Conservation (phyloP, 2,113 vertebrate genomes). For the Chamaea fasciata region DNA sequence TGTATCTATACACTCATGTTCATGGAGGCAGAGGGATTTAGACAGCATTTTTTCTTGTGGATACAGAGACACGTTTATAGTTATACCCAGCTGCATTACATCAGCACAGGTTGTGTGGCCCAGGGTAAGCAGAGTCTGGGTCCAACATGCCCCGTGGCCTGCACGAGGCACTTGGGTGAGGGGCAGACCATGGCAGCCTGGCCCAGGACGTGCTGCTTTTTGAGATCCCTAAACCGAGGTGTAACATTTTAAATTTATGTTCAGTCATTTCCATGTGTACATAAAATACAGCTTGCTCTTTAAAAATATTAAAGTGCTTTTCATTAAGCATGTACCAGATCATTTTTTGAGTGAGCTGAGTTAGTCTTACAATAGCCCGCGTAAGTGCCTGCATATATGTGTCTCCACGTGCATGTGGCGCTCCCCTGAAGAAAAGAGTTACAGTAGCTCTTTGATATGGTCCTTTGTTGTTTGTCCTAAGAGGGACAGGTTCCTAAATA, state of each 20-base stretch:
- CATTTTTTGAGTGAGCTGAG: neutral
- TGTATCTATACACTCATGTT: neutral
- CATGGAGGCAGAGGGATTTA: neutral
- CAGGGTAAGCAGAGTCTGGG: neutral
- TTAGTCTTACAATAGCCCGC: neutral
- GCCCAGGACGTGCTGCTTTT: neutral
- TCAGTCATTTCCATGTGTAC: neutral
- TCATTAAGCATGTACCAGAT: neutral
- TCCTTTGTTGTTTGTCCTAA: neutral
- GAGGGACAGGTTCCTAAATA: neutral
- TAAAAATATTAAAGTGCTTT: neutral
- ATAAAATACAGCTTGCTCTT: neutral
- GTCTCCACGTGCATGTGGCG: neutral
- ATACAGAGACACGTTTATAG: neutral
- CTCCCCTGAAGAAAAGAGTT: neutral
- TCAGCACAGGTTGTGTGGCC: neutral
- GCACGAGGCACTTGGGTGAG: rapidly evolving
- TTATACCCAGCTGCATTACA: neutral
- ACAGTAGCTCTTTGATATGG: neutral
- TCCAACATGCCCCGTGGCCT: rapidly evolving
- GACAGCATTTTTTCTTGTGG: neutral
- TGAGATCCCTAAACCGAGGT: neutral
- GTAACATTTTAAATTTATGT: neutral
- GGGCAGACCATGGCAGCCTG: neutral
- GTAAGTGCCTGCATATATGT: rapidly evolving